Evolutionary conservation across 2,113 vertebrate species (phyloP).

Genomic region (Sporophila hypoxantha): DNA sequence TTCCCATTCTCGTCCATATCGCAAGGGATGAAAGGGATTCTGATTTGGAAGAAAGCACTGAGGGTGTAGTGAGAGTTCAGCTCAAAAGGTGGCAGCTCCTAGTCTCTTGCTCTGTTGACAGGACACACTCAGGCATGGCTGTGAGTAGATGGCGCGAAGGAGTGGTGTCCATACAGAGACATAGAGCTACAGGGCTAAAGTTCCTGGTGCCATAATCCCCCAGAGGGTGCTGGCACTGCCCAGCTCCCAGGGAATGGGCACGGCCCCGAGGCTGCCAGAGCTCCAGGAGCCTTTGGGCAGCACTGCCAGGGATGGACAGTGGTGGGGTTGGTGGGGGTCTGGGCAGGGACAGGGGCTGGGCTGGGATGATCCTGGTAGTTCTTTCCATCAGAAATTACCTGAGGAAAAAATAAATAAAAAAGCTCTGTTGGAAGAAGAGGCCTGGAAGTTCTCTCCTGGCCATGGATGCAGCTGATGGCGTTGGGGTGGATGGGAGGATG

Average conservation of each 20-base stretch:
- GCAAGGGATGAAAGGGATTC: too few species aligned
- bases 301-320: too few species aligned
- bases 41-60: too few species aligned
- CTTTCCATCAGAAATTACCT: background rate
- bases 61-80: too few species aligned
- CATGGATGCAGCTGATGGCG: background rate
- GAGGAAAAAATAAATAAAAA: too few species aligned
- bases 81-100: too few species aligned
- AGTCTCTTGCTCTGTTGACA: too few species aligned
- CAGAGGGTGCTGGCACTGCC: background rate
- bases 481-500: background rate
- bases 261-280: background rate
- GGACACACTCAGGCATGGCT: accelerated
- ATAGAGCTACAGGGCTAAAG: too few species aligned
- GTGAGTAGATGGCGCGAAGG: too few species aligned
- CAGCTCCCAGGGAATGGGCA: background rate
- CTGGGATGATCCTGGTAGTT: accelerated
- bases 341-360: accelerated
- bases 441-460: background rate
- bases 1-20: background rate
- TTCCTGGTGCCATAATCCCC: too few species aligned
- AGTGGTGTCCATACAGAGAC: too few species aligned
- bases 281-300: background rate
- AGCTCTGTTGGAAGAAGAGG: background rate
- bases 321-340: background rate